Evolutionary conservation across 2,888 invertebrate genomes (phyloP).

Genomic region (Podabrus alpinus): DNA sequence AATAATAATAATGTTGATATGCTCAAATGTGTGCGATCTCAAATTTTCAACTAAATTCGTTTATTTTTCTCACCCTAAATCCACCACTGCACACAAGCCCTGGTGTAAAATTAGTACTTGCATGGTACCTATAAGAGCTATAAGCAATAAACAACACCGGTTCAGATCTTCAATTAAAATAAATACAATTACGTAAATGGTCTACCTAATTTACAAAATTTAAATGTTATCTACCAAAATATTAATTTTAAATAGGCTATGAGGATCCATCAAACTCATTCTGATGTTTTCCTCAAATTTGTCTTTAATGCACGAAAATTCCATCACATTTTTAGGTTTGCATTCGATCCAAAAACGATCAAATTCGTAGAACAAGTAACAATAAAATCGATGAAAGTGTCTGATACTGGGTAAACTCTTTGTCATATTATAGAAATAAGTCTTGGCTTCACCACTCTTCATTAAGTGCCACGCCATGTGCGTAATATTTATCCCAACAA

Average conservation of each 20-base stretch:
- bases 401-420: slow-evolving; percentile 68
- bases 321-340: slow-evolving; percentile 93
- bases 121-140: too few species aligned
- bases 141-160: neutral
- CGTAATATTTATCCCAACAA: slow-evolving; percentile 93
- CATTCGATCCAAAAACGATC: slow-evolving; percentile 92
- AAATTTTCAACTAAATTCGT: neutral
- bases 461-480: slow-evolving; percentile 85
- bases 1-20: neutral
- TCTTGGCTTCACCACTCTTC: slow-evolving; percentile 80
- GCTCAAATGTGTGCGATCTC: neutral
- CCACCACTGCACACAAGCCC: neutral
- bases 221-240: slow-evolving; percentile 74
- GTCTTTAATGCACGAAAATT: slow-evolving; percentile 85
- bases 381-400: slow-evolving; percentile 91
- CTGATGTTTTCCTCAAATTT: slow-evolving; percentile 80
- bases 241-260: slow-evolving; percentile 78
- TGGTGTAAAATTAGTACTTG: neutral
- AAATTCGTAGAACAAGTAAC: slow-evolving; percentile 92
- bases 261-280: slow-evolving; percentile 68
- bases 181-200: neutral
- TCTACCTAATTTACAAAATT: slow-evolving; percentile 25
- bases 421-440: slow-evolving; percentile 86
- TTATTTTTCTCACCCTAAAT: neutral
- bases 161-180: neutral